A percentile compares a stretch with the other conserved stretches of the same genome.
Conservation (phyloP, 2,888 invertebrate species). For the Heliconius hortense region DNA sequence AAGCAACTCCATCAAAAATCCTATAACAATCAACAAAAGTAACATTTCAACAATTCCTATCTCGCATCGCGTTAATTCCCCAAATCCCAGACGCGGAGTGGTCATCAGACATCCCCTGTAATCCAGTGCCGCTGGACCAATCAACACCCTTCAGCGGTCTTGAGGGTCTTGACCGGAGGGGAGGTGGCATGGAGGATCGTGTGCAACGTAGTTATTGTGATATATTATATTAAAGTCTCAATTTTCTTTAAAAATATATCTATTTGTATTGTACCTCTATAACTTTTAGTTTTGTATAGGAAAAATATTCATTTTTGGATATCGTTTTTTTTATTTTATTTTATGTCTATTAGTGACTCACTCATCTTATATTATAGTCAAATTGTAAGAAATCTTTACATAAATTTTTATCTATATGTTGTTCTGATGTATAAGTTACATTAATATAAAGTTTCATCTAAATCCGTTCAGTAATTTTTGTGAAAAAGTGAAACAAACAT, state of each 20-base stretch:
- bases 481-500: too few relatives aligned
- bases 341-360: too few relatives aligned
- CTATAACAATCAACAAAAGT: not conserved
- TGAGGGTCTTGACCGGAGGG: conserved; percentile 50
- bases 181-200: conserved; percentile 9
- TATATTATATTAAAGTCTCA: not conserved
- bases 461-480: too few relatives aligned
- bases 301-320: not conserved
- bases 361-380: too few relatives aligned
- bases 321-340: not conserved
- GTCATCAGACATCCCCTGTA: conserved; percentile 68
- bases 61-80: conserved; percentile 63
- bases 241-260: not conserved
- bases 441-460: too few relatives aligned
- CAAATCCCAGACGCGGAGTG: conserved; percentile 68
- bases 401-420: too few relatives aligned
- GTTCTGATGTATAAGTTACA: too few relatives aligned
- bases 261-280: not conserved
- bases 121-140: conserved; percentile 74
- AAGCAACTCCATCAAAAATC: not conserved
- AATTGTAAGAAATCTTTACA: too few relatives aligned
- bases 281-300: not conserved
- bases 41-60: conserved; percentile 28
- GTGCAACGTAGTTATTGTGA: conserved; percentile 7
- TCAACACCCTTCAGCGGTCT: conserved; percentile 67